Evolutionary conservation across 1,140 invertebrate species (phyloP), one percentile per base, ranked within the genome.

Genomic region (Cydia splendana): DNA sequence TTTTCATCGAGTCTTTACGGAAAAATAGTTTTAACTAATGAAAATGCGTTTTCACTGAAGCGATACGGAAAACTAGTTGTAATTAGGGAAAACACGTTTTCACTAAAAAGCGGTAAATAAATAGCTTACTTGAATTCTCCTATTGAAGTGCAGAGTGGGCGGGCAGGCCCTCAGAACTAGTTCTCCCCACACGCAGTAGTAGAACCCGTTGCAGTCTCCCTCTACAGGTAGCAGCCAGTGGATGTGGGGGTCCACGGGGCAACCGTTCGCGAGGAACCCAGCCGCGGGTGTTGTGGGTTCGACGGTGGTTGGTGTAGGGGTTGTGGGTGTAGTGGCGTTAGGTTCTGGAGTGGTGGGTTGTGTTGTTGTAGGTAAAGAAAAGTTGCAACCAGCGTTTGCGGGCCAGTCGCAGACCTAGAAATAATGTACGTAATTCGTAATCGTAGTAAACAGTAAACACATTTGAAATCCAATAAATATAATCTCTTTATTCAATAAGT

Each of bases 121-220:
- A 13, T 15, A 18, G 51, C 76, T 83, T 53, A 92, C 89, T 85
- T 90, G 91, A 1, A 87, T 45, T 0, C 75, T 51, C n/a, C 88
- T 87, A 80, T 96, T 95, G 88, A 95, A 96, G 75, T 95, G 93
- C 30, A 30, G 85, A 1, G 85, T 90, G 10, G 77, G 57, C 0
- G 95, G 92, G 76, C 95, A 96, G 10, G 82, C 20, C 80, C 93
- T 93, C 2, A 91, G 77, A 15, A 94, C 89, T 13, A 91, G 87
- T 6, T 81, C 80, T 2, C 93, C 94, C 78, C 86, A 90, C 13
- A 93, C 87, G 79, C 96, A 96, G 18, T 93, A 91, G 82, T 95
- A 96, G 87, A 94, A 96, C n/a, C 85, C 88, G 1, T 84, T 86
- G 82, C 95, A 96, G 78, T 95, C 89, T 2, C 82, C 77, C 12